Conservation (phyloP, 1,140 invertebrate species). For the Sycophaga agraensis region DNA sequence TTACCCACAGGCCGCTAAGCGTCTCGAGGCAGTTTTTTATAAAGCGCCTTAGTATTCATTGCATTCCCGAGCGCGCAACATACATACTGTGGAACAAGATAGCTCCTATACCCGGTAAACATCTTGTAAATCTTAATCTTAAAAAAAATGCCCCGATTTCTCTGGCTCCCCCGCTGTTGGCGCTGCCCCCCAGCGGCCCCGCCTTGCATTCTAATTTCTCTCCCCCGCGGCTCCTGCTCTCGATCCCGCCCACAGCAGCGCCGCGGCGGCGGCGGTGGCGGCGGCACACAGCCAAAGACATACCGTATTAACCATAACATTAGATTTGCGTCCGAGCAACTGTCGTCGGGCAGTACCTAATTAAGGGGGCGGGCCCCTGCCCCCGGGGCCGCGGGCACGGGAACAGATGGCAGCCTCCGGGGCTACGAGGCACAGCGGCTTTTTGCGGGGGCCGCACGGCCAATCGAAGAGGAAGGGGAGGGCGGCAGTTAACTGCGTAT, state of each 20-base stretch:
- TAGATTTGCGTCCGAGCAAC: slow-evolving; percentile 49
- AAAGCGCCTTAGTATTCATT: slow-evolving; percentile 7
- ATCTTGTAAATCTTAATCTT: slow-evolving; percentile 13
- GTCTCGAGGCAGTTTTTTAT: slow-evolving; percentile 3
- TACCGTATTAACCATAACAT: slow-evolving; percentile 43
- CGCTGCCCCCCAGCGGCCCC: too few relatives aligned
- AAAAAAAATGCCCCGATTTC: not conserved
- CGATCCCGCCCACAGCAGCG: not conserved
- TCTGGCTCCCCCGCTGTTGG: not conserved
- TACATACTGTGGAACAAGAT: slow-evolving; percentile 1
- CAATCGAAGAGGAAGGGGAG: not conserved
- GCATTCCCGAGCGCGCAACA: slow-evolving; percentile 13
- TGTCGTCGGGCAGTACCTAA: slow-evolving; percentile 49
- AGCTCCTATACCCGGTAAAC: not conserved
- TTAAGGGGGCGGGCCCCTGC: slow-evolving; percentile 43
- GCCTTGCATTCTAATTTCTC: slow-evolving; percentile 5
- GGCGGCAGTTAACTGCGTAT: not conserved
- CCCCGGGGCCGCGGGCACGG: slow-evolving; percentile 12
- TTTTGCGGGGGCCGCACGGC: too few relatives aligned
- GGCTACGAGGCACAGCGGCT: too few relatives aligned
- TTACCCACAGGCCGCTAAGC: too few relatives aligned
- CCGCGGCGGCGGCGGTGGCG: too few relatives aligned
- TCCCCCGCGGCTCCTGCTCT: not conserved
- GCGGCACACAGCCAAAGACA: too few relatives aligned
- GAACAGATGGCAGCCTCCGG: slow-evolving; percentile 54